Evolutionary conservation across 2,113 vertebrate genomes (phyloP), one percentile per base, ranked within the genome.

Genomic region (Eubucco bourcierii): DNA sequence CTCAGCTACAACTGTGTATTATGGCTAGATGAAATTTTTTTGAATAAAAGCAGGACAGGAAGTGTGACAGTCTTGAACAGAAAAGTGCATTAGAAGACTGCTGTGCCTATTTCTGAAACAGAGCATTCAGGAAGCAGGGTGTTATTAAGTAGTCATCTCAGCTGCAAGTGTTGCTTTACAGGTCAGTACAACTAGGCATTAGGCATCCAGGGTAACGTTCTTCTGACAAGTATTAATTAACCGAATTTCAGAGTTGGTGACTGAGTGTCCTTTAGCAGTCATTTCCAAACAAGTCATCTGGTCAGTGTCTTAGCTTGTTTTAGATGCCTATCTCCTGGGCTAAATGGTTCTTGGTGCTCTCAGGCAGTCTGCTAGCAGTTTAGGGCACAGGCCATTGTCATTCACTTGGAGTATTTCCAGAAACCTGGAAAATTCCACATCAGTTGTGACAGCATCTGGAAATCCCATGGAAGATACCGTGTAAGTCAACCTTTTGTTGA

Each of bases 181-280:
- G 89, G 91, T 95, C 89, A 94, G 18, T 59, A 25, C 76, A 92
- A 87, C 63, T 29, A 90, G 83, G 66, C 18, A 63, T 87, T 79
- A 84, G n/a, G 39, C n/a, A 46, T 50, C 50, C 87, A 73, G 78
- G 29, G n/a, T 44, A 92, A 89, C 87, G 55, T 79, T 87, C 80
- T 92, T 84, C 80, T 9, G 5, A 90, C 63, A 88, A 70, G 66
- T 52, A 87, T 79, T 94, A 94, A 94, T 90, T 87, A 94, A 73
- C 71, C 70, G 60, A 34, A 82, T 76, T 84, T 79, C n/a, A 12
- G 50, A 76, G 67, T 39, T 63, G 29, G 31, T 70, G 91, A 68
- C 70, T 65, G 80, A 84, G 27, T 84, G 75, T 39, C 75, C 75
- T 89, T 93, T 55, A 87, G 46, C 59, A 73, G 33, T 68, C 84